Base-by-base conservation (phyloP, 2,888 invertebrate species). In the Lasioglossum leucozonium region DNA sequence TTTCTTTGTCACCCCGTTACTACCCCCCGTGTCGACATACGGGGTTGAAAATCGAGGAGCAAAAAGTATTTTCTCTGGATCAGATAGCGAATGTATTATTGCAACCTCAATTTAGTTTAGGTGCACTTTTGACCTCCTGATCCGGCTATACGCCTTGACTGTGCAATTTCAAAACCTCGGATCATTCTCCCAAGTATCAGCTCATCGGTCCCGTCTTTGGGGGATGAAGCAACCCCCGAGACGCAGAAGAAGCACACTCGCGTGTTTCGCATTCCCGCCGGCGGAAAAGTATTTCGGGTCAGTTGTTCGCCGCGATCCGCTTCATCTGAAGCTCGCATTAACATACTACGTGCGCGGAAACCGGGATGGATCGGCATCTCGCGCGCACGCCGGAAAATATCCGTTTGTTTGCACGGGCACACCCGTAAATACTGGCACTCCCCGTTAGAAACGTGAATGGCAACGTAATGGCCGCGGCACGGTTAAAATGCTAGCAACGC, bases 281-380 rank as follows among this genome's bases (percentile, higher is more conserved):
- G 26, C 40, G 75, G 55, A 81, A 81, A 77, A 80, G 78, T 78
- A 74, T 87, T 85, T 87, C 85, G 79, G 77, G 77, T 78, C 82
- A 77, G 34, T 81, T 51, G 85, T 74, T 85, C 74, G 40, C 22
- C n/a, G 71, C 55, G 55, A 47, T 40, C 34, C 34, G 76, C 77
- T 65, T 79, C 74, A 34, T 71, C 81, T 82, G 74, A 86, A n/a
- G 69, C 72, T 79, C 47, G 74, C 85, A 86, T 86, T 86, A 85
- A 77, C 85, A 85, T 86, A 85, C 77, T 85, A 86, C 86, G 86
- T 85, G 86, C 71, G 51, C 51, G 34, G 86, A 73, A 87, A 82
- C 18, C 67, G 42, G 62, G 75, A 82, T 85, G 62, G 34, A 18
- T 34, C 16, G 34, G 34, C 6, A 4, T 18, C 10, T 34, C 65